A percentile compares a stretch with the other conserved stretches of the same genome.
These are phyloP conservation scores for Xerus inauris DNA, from an alignment of 2,113 vertebrate species.

Conservation along the genomic window DNA sequence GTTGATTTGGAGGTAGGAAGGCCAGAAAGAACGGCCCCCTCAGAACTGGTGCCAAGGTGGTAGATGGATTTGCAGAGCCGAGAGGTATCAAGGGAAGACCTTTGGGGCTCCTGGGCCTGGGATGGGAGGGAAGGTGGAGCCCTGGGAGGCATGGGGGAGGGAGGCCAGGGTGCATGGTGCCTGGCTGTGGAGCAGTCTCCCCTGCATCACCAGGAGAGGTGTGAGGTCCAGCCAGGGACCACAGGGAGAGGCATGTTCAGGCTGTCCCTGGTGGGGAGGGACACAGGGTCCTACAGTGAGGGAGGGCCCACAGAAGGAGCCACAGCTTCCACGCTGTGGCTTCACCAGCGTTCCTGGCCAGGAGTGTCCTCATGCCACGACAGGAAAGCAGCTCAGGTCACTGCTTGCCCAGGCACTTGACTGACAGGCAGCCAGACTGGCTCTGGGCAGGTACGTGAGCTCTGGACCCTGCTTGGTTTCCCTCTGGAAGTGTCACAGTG, in stretches of 20 bases:
- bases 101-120: neutral
- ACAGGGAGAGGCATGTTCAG: neutral
- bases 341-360: neutral
- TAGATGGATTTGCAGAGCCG: neutral
- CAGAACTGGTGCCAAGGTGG: rapidly evolving
- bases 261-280: too few species aligned
- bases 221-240: neutral
- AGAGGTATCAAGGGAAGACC: neutral
- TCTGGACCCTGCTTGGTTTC: neutral
- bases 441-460: neutral
- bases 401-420: neutral
- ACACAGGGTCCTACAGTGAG: neutral
- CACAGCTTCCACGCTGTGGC: rapidly evolving
- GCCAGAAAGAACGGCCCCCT: neutral
- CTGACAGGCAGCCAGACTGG: neutral
- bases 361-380: neutral
- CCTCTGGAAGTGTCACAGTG: neutral
- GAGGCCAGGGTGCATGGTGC: too few species aligned
- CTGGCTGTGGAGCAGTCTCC: neutral
- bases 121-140: neutral
- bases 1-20: neutral
- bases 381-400: neutral
- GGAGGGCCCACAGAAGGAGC: neutral
- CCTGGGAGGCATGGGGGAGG: neutral
- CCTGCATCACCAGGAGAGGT: neutral